Evolutionary conservation across 2,888 invertebrate genomes (phyloP), one percentile per base, ranked within the genome.

Genomic region (Drosophila rellima): DNA sequence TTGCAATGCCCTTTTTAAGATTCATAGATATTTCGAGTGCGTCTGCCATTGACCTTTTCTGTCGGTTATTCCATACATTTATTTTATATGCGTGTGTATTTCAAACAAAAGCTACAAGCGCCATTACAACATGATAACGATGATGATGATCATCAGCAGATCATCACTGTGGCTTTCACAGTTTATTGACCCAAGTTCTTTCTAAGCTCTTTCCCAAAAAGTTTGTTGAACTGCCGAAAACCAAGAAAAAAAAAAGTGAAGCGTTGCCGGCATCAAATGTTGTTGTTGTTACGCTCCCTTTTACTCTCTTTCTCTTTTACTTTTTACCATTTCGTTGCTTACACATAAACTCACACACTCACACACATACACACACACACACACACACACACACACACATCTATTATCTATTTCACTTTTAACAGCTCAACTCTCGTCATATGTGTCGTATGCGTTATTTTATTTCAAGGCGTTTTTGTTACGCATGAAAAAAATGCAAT

Each of bases 141-240:
- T 67, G 66, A 62, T 35, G 52, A 55, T 31, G 47, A 50, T 23
- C 65, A 54, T 51, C 54, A 76, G 47, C 64, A 64, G 48, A 76
- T 80, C 78, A 68, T 52, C 67, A 61, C 47, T 45, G 68, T 72
- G 72, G 63, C 59, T 78, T 64, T 66, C 72, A 65, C 70, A 83
- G 87, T 87, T 87, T 83, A 78, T 87, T 87, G 83, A 83, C 83
- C 83, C 77, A 83, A 73, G 73, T 78, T 71, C 65, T 79, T 68
- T 71, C 71, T 74, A 79, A 75, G 79, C 71, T 62, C 55, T 50
- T 74, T 71, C 66, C 60, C 60, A 70, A 74, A 78, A 80, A 86
- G 85, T 85, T 84, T 77, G 73, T 81, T 83, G 83, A 86, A 83
- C 86, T 74, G 68, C 71, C 82, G 52, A 55, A 55, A 66, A 76